Conservation (phyloP, 2,888 invertebrate species). For the Drosophila prolongata region DNA sequence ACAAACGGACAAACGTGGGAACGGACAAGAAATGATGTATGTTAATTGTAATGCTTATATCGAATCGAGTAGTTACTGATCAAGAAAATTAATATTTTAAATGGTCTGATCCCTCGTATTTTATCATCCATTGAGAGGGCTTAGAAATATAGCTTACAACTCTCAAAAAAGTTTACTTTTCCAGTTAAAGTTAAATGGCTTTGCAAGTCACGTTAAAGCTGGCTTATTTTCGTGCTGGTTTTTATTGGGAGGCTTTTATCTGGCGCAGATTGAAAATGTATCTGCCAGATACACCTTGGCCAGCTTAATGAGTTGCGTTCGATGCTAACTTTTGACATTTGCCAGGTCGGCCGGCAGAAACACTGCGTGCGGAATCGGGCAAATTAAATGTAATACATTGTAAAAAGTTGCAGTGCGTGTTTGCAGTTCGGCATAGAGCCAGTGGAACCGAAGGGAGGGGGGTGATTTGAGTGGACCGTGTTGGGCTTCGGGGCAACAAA, state of each 20-base stretch:
- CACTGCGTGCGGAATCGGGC: slow-evolving; percentile 42
- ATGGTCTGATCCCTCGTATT: no score
- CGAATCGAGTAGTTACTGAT: no score
- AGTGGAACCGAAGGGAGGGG: slow-evolving; percentile 7
- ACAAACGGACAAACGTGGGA: no score
- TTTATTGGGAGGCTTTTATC: slow-evolving; percentile 66
- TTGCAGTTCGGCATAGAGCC: slow-evolving; percentile 10
- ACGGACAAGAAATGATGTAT: no score
- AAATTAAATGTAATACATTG: slow-evolving; percentile 61
- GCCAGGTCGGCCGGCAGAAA: slow-evolving; percentile 36
- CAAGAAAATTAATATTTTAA: no score
- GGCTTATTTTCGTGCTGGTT: slow-evolving; percentile 53
- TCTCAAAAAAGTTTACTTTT: no score
- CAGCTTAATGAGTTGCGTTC: slow-evolving; percentile 69
- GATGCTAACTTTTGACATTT: slow-evolving; percentile 73
- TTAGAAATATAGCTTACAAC: no score
- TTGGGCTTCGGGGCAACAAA: slow-evolving; percentile 55
- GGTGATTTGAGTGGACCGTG: slow-evolving; percentile 39
- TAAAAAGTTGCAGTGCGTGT: slow-evolving; percentile 55
- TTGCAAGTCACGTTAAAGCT: not conserved
- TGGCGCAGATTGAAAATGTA: slow-evolving; percentile 54
- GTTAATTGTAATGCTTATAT: no score
- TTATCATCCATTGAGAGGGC: no score
- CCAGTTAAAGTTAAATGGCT: not conserved
- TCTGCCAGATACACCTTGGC: slow-evolving; percentile 28